Percentiles rank a stretch among this genome's conserved stretches.
phyloP scores from a whole-genome alignment of 2,113 vertebrate species.

The Delphinapterus leucas region DNA sequence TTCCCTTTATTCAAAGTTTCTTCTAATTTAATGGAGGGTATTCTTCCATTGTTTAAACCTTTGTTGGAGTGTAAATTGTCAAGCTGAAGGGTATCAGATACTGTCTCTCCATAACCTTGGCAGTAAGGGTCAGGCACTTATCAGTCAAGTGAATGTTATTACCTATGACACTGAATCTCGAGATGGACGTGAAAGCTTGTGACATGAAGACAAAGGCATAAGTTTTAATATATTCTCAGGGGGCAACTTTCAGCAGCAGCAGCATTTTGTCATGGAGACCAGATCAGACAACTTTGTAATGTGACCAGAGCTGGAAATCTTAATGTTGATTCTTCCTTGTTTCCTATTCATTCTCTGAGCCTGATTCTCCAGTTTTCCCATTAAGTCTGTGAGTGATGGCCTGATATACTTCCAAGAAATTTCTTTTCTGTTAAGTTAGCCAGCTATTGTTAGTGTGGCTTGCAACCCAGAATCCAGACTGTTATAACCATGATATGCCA shows the following conservation, averaged over 20 bases:
- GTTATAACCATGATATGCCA: not conserved
- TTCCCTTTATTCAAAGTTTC: not conserved
- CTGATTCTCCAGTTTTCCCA: not conserved
- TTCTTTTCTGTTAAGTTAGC: not conserved
- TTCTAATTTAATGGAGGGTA: not conserved
- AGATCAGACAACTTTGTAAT: not conserved
- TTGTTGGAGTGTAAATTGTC: not conserved
- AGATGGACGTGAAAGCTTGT: not conserved
- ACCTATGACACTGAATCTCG: not conserved
- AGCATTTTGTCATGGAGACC: not conserved
- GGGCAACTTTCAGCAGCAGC: not conserved
- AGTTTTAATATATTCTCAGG: not conserved
- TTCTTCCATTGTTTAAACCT: not conserved
- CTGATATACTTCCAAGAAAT: not conserved
- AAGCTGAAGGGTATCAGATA: not conserved
- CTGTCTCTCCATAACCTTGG: not conserved
- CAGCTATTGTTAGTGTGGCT: not conserved
- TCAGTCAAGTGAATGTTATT: not conserved
- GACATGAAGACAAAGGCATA: not conserved
- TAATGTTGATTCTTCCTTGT: not conserved
- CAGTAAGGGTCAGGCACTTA: not conserved
- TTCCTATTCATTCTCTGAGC: not conserved
- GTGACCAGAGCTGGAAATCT: not conserved
- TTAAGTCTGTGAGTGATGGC: not conserved
- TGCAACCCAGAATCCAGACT: not conserved